Base-by-base conservation (phyloP, 2,797 vertebrate genomes). In the Somateria mollissima region DNA sequence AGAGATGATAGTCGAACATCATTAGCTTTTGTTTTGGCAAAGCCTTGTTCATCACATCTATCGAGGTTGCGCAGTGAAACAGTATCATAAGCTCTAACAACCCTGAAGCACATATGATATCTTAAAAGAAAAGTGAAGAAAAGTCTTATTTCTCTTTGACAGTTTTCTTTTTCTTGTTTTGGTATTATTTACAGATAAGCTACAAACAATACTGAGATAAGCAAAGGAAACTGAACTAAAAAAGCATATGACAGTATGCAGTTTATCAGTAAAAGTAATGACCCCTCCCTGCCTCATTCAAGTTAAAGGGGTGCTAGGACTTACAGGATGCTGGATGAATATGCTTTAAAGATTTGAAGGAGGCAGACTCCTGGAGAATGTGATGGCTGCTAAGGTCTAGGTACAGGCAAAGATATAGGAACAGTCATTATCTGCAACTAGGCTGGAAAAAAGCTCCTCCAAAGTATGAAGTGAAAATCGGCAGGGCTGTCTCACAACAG, bases 151-250 rank as follows among this genome's bases (percentile, higher is more conserved):
- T 39, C 45, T 77, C 27, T 67, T 81, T 87, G 80, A 49, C 12
- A 24, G 30, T 30, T 94, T 62, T 47, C 30, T 88, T 89, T 87
- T 84, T 70, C 78, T 80, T 10, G 15, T 49, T 71, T 77, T 76
- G 74, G 61, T 61, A 51, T 70, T 91, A 87, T 80, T 87, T 87
- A 87, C 43, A 87, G 75, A 93, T 89, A 94, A 95, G 47, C 81
- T 77, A 84, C 61, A 79, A 84, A 87, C 61, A 70, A 76, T 39
- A 70, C 24, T 7, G 28, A 93, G 56, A 88, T 18, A 8, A 67
- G 74, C 64, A 88, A 76, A 87, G 57, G 72, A 90, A 89, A 41
- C 69, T 73, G 61, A 85, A 74, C 53, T 62, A 84, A 85, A 57
- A 95, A 85, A 95, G 69, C 82, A 36, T 25, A 57, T 58, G 77